Evolutionary conservation across 2,113 vertebrate genomes (phyloP), one percentile per base, ranked within the genome.

Genomic region (Rutilus rutilus): DNA sequence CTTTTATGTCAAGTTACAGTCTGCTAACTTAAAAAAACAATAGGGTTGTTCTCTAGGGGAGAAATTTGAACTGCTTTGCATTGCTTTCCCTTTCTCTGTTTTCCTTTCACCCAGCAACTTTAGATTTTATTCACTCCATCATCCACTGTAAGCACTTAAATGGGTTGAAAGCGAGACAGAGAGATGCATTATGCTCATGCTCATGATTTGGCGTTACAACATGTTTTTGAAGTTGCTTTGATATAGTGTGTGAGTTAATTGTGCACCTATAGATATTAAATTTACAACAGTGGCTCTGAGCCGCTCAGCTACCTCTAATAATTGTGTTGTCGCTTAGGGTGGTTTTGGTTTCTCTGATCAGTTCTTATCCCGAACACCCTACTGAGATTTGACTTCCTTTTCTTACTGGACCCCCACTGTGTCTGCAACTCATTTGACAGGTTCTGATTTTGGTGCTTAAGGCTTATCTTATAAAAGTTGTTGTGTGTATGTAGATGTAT

Each of bases 141-240:
- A 52, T 87, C 36, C 33, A 23, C 60, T 87, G 59, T 45, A 45
- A 84, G 69, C 78, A 57, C 36, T 79, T 71, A 47, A 80, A 52
- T 83, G 71, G 54, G 54, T 33, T 42, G 78, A 25, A 67, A 79
- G 50, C 17, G 33, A 57, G 11, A 60, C 42, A 25, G 57, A 81
- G 54, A 78, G 30, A 60, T 4, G 12, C 83, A 74, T 84, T 74
- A 74, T 83, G 39, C 47, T 83, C 77, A 65, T 19, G 19, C 15
- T 17, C 59, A 59, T 78, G 79, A 83, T 39, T 45, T 69, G 10
- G 39, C 14, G 9, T 30, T 45, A 80, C 50, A 36, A 64, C 80
- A 80, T 30, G 65, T 79, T 86, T 89, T 65, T 74, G 73, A 86
- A 85, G 78, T 81, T 57, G 64, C 86, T 84, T 87, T 86, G 74